Base-by-base conservation (phyloP, 2,113 vertebrate genomes). In the Chitala chitala region DNA sequence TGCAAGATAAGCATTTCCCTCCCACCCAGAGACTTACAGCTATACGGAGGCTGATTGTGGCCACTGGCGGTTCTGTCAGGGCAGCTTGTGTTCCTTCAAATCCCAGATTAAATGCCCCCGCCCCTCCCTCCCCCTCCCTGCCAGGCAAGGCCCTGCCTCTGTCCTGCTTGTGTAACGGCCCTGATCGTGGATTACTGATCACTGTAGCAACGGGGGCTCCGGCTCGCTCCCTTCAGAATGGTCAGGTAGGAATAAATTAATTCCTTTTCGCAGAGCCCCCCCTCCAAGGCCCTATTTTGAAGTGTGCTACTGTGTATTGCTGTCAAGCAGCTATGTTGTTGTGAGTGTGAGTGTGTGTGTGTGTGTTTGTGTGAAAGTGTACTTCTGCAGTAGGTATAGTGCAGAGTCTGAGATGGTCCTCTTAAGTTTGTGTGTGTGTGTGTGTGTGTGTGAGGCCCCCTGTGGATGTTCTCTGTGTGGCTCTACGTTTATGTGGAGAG, bases 181-280 rank as follows among this genome's bases (percentile, higher is more conserved):
- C 80, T 75, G 81, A 86, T 83, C 78, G 75, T 86, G 90, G 90
- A 91, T 87, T 89, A 89, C 82, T 79, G 65, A 82, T 0, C 73
- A 84, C 76, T 81, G 80, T 81, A 20, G 76, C 66, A 77, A 77
- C 76, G 75, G 81, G 40, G 73, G 77, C 76, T 81, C 82, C 79
- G 84, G 73, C 84, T 83, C 85, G 81, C 86, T 88, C 83, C 72
- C 72, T 79, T 81, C 84, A 92, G 80, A 86, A 92, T 92, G 92
- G 91, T 93, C 90, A 92, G 91, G 90, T 93, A 92, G 88, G 91
- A 74, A 66, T 76, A 73, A 77, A 75, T 61, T 63, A 66, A 78
- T 72, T 77, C 64, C 6, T 63, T n/a, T n/a, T 17, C 46, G 5
- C n/a, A n/a, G n/a, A n/a, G n/a, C 46, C 48, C 48, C 48, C 48